phyloP scores from a whole-genome alignment of 2,113 vertebrate species.

The Erythrocercus mccallii region DNA sequence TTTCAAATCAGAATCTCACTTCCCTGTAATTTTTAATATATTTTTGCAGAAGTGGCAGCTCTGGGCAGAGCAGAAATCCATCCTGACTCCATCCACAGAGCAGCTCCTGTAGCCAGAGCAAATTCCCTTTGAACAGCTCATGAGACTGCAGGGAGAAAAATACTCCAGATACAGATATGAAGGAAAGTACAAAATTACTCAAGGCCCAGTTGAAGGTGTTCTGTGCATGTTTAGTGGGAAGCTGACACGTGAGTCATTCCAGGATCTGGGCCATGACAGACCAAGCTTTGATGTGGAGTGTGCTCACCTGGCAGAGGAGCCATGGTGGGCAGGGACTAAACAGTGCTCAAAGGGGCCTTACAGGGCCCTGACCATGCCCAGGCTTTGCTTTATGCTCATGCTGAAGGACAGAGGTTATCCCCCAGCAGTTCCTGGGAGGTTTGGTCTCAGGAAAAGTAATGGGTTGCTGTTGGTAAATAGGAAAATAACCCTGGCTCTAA shows the following conservation, averaged over 20 bases:
- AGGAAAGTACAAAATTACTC: not conserved
- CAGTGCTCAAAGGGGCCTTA: not conserved
- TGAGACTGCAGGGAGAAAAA: not conserved
- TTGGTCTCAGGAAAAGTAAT: not conserved
- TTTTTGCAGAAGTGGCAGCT: not conserved
- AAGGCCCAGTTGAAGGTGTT: not conserved
- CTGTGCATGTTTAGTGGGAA: not conserved
- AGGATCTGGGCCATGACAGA: not conserved
- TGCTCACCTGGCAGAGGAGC: not conserved
- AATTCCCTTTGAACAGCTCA: not conserved
- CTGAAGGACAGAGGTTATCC: not conserved
- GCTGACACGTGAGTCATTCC: not conserved
- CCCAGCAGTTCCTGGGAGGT: not conserved
- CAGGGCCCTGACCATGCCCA: not conserved
- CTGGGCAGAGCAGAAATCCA: not conserved
- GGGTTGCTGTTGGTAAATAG: not conserved
- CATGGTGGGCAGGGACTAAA: not conserved
- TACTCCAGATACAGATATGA: not conserved
- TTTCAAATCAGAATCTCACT: not conserved
- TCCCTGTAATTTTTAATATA: not conserved
- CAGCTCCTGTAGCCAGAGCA: not conserved
- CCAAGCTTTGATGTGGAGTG: fast-evolving
- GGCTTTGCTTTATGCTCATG: not conserved
- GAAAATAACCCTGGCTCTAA: not conserved
- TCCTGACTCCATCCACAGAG: not conserved